Base-by-base conservation (phyloP, 2,797 vertebrate genomes). In the Lutjanus campechanus region DNA sequence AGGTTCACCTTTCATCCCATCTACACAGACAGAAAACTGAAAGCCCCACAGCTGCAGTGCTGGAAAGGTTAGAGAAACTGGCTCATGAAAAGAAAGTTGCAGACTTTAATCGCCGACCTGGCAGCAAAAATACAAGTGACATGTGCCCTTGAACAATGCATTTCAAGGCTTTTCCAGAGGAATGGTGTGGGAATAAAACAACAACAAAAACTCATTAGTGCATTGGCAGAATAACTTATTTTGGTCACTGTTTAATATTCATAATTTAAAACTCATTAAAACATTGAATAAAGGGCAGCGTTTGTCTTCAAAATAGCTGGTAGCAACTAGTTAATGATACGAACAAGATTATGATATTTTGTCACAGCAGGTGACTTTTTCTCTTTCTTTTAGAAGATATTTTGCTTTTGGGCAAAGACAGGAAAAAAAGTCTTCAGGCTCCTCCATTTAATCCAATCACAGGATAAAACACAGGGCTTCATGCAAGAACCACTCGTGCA, bases 221-320 rank as follows among this genome's bases (percentile, higher is more conserved):
- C 10, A 20, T 15, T 36, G 50, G 54, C 71, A 19, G n/a, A 63
- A n/a, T 2, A 47, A 19, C 16, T 1, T 43, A 5, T 47, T 67
- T 60, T 63, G 44, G 17, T 60, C 29, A 16, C 60, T 77, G 9
- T 66, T 78, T 43, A 62, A 51, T 61, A 72, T 70, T 77, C 36
- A 58, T 60, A 4, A 29, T 59, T 15, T 70, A 7, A 66, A 47
- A 9, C 17, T 40, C 55, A 47, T 74, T 20, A 55, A 65, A 77
- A 59, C 29, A 25, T 7, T 54, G 46, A 55, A 41, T 63, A 36
- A 1, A 11, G 36, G 7, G 7, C 8, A 15, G 53, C 53, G 36
- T 65, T 72, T 76, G n/a, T 61, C 22, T 58, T 73, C 13, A 73
- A 53, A 69, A 62, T 58, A 62, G 68, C 81, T 82, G 12, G 36